Evolutionary conservation across 2,797 vertebrate species (phyloP), one percentile per base, ranked within the genome.

Genomic region (Phoxinus dragarum): DNA sequence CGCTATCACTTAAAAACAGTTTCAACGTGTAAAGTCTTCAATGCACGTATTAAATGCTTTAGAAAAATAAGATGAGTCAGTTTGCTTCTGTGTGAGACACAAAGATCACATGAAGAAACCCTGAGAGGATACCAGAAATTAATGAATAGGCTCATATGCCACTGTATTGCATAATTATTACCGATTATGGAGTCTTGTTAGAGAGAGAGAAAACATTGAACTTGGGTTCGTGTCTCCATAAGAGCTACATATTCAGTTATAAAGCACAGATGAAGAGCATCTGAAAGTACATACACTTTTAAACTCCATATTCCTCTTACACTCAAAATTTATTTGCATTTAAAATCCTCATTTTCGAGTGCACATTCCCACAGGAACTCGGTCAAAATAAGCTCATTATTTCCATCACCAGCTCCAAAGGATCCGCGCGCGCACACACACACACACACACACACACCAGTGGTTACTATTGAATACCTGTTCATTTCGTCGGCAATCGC

Each of bases 101-200:
- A 21, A 16, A 56, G 36, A 49, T 36, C 19, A 19, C 75, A 42
- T 2, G 27, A 61, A 27, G 61, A 77, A 67, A 52, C 82, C 82
- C 73, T 84, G 82, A 84, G 81, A 83, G 73, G 47, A 77, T 6
- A 38, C 27, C 31, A 54, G 34, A 81, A n/a, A 27, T 40, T 1
- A 36, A 56, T 38, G 21, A 38, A n/a, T 76, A 14, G 1, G 12
- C 59, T 64, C n/a, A 61, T 10, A n/a, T 56, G 56, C 56, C 23
- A 5, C 0, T 16, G n/a, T 14, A 56, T 23, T 56, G 74, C 73
- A 76, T 38, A 16, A 54, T 11, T 16, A 52, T 14, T 5, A 49
- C 47, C 14, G 5, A 75, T 11, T 11, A 23, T 44, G 69, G 5
- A 27, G 27, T 49, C 72, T 52, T 52, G 72, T 74, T 9, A 27